These are phyloP conservation scores for Myiopsitta monachus DNA, from an alignment of 2,113 vertebrate species.

Conservation along the genomic window DNA sequence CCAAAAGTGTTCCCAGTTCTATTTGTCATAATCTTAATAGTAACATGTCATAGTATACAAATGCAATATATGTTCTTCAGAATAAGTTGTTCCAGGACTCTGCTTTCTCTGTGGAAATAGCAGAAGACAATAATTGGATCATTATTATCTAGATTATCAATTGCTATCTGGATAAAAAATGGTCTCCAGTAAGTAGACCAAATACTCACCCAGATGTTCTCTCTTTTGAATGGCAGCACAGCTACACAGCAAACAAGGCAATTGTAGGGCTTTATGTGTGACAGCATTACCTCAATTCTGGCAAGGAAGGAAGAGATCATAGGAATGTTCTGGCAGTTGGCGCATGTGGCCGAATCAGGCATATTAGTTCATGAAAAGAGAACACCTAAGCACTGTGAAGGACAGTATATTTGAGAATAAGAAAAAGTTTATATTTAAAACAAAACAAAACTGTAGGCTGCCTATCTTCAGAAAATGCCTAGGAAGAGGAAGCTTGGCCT, in stretches of 20 bases:
- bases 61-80: neutral
- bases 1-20: neutral
- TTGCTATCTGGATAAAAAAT: neutral
- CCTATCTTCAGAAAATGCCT: neutral
- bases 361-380: neutral
- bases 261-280: neutral
- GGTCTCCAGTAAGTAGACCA: neutral
- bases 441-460: neutral
- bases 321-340: neutral
- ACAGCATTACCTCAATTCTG: neutral
- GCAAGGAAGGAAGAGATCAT: neutral
- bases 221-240: neutral
- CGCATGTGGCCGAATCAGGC: fast-evolving
- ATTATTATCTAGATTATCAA: neutral
- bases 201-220: neutral
- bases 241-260: neutral
- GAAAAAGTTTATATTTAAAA: neutral
- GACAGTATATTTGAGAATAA: neutral
- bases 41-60: neutral
- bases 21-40: neutral
- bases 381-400: neutral
- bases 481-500: neutral
- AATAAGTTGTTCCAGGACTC: neutral
- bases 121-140: neutral
- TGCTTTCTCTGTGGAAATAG: neutral